Evolutionary conservation across 2,888 invertebrate species (phyloP), one percentile per base, ranked within the genome.

Genomic region (Timandra comae): DNA sequence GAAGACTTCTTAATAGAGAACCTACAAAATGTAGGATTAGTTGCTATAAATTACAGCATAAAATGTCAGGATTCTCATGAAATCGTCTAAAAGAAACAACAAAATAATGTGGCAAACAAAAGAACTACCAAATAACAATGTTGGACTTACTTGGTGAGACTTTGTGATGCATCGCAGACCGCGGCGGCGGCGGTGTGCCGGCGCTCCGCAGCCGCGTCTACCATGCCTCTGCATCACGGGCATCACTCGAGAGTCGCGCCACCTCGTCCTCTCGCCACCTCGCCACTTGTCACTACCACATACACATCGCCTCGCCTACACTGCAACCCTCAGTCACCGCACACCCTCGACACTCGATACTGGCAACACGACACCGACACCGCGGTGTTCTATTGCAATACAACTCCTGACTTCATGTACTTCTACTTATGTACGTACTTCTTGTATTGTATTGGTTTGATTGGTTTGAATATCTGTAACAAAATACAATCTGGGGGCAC

Each of bases 171-270:
- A 66, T 65, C 64, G 75, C 63, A 68, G 63, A 63, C 65, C 65
- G 69, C 71, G 76, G 74, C 80, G 71, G 68, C 79, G 70, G 66
- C 71, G 71, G 71, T 74, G 73, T 72, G 65, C 73, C 74, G 78
- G 74, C 78, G 81, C 78, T 81, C 81, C 82, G 80, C 80, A 69
- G 79, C 81, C 80, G 78, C 84, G 81, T 84, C 84, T 79, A 81
- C 84, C 85, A 85, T 85, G 73, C 82, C 84, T 79, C 76, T 68
- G 82, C 84, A 85, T 82, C 80, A 60, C 72, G 69, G 70, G 80
- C 84, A 84, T 85, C 70, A 80, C 81, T 77, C 63, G 70, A 64
- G 62, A 57, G 56, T n/a, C n/a, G n/a, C n/a, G n/a, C 16, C 16
- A 61, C 66, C 58, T 50, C 62, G 57, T 6, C 4, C 16, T 60